Evolutionary conservation across 1,140 invertebrate species (phyloP).

Genomic region (Aphidius ervi): DNA sequence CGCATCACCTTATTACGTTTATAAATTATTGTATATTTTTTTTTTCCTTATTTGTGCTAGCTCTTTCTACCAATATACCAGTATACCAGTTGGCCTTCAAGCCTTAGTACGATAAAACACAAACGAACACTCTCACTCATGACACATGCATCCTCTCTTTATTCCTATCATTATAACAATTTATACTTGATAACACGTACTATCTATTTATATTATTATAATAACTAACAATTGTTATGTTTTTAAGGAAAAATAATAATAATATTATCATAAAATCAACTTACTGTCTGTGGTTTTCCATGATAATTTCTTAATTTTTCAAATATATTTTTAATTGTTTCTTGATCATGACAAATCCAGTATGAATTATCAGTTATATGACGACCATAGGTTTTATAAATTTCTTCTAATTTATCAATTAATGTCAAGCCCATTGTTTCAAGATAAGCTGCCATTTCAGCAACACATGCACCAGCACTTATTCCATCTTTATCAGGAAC

Average conservation of each 20-base stretch:
- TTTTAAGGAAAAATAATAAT: too few species aligned
- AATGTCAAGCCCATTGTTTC: constrained; percentile 65
- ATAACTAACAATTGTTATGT: too few species aligned
- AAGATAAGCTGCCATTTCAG: constrained; percentile 77
- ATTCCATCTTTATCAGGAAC: constrained; percentile 97
- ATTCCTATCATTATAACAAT: background rate
- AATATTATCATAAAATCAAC: constrained; percentile 31
- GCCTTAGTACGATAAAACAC: constrained; percentile 5
- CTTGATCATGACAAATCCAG: constrained; percentile 77
- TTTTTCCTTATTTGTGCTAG: too few species aligned
- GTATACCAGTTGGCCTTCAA: constrained; percentile 23
- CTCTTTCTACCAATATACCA: background rate
- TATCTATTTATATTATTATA: too few species aligned
- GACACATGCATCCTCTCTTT: background rate
- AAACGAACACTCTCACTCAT: background rate
- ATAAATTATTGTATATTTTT: too few species aligned
- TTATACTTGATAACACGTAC: too few species aligned
- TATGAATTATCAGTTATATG: constrained; percentile 86
- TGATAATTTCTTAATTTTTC: constrained; percentile 74
- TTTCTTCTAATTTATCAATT: constrained; percentile 69
- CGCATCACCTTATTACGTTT: too few species aligned
- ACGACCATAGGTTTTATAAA: constrained; percentile 77
- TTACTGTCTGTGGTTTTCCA: constrained; percentile 61
- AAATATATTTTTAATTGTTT: constrained; percentile 74
- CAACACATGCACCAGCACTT: constrained; percentile 73